Evolutionary conservation across 2,113 vertebrate genomes (phyloP), one percentile per base, ranked within the genome.

Genomic region (Poicephalus gulielmi): DNA sequence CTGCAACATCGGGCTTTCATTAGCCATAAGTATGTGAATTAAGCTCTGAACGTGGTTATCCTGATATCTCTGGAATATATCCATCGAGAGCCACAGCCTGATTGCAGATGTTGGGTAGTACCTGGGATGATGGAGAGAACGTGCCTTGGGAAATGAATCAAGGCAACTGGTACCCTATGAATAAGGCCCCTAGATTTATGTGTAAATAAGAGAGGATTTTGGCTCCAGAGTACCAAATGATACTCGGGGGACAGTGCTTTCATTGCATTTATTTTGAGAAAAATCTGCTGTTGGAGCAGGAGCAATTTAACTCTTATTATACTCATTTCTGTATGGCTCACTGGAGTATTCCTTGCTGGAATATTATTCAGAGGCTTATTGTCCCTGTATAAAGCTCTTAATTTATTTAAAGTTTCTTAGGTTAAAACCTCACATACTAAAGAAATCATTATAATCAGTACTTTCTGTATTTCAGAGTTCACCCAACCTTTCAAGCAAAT

Each of bases 251-350:
- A 93, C 2, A 9, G 12, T 64, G 66, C 66, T 95, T 96, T 96
- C 83, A 46, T 64, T 93, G 79, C 88, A 44, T 75, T 94, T 94
- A 55, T 93, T 96, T 92, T 75, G 93, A 86, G 95, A 90, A 93
- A 92, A 86, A 88, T 90, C 71, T 87, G 39, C 92, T 86, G n/a
- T 78, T 92, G 90, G 68, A 90, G 69, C 57, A 92, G 73, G 50
- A 90, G 47, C 76, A 67, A 74, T 93, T 97, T 96, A 94, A 94
- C 90, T 96, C 87, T 89, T 94, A 69, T 35, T 95, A 59, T 94
- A 33, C 53, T 92, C 41, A 47, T 91, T 92, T 91, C 59, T 89
- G 1, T 90, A 43, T 59, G 75, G 71, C 71, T 93, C 20, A 17
- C 55, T 75, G 83, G 88, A 90, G 41, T 86, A 77, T 43, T 94